phyloP scores from a whole-genome alignment of 1,140 invertebrate genomes.

The Leptonema lineaticorne region DNA sequence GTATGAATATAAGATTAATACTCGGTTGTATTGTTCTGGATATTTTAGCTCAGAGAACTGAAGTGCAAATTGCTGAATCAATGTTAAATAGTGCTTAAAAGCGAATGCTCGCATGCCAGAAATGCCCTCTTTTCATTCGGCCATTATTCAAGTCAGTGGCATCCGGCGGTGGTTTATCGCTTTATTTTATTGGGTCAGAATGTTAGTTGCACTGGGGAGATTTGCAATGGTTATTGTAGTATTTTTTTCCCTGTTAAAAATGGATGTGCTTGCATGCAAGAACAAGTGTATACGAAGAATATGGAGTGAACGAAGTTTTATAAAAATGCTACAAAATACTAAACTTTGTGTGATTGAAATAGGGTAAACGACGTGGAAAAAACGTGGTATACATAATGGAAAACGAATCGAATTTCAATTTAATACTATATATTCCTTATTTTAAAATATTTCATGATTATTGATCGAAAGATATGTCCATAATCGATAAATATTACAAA shows the following conservation, averaged over 20 bases:
- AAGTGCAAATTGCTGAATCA: not conserved
- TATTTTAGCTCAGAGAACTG: no score
- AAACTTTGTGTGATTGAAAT: not conserved
- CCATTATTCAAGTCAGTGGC: not conserved
- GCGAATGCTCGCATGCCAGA: not conserved
- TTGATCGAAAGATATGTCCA: no score
- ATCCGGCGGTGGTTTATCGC: not conserved
- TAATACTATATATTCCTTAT: no score
- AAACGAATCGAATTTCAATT: no score
- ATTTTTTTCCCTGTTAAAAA: not conserved
- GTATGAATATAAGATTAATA: no score
- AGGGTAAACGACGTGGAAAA: no score
- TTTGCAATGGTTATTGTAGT: not conserved
- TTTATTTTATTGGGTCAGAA: slow-evolving; percentile 1
- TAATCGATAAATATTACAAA: no score
- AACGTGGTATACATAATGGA: no score
- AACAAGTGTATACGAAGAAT: not conserved
- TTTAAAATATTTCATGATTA: no score
- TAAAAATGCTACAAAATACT: not conserved
- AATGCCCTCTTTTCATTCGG: slow-evolving; percentile 1
- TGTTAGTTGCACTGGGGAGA: not conserved
- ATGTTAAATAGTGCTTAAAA: not conserved
- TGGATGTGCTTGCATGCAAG: not conserved
- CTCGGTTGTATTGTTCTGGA: no score
- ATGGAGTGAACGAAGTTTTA: not conserved